Evolutionary conservation across 2,113 vertebrate species (phyloP).

Genomic region (Oryzias curvinotus): DNA sequence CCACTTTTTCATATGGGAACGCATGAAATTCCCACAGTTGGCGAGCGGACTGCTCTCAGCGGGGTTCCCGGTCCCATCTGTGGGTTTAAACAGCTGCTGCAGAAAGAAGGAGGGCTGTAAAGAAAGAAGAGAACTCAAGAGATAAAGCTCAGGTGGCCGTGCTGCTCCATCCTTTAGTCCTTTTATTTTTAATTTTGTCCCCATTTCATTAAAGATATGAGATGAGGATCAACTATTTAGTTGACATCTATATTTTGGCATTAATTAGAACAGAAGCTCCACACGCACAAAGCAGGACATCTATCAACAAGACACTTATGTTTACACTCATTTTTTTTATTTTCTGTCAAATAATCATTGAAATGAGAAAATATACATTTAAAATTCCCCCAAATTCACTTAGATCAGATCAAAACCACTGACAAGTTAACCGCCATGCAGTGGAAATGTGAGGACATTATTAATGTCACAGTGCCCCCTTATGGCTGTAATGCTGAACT

Average conservation of each 20-base stretch:
- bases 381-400: not conserved
- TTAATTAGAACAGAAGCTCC: slow-evolving; percentile 8
- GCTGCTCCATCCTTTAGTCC: no score
- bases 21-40: slow-evolving; percentile 11
- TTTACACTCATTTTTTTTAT: not conserved
- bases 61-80: not conserved
- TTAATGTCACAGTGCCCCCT: slow-evolving; percentile 58
- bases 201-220: no score
- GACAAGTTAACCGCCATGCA: slow-evolving; percentile 12
- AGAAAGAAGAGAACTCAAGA: not conserved
- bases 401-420: slow-evolving; percentile 21
- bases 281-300: slow-evolving; percentile 30
- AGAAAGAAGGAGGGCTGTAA: slow-evolving; percentile 10
- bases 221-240: no score
- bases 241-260: not conserved
- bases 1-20: slow-evolving; percentile 16
- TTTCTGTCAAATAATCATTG: not conserved
- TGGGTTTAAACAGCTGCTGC: slow-evolving; percentile 13
- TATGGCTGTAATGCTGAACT: slow-evolving; percentile 1
- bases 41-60: not conserved
- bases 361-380: not conserved
- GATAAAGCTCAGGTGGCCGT: no score
- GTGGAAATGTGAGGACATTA: not conserved
- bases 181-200: no score
- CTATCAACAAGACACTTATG: not conserved